Evolutionary conservation across 2,888 invertebrate species (phyloP).

Genomic region (Blastobasis adustella): DNA sequence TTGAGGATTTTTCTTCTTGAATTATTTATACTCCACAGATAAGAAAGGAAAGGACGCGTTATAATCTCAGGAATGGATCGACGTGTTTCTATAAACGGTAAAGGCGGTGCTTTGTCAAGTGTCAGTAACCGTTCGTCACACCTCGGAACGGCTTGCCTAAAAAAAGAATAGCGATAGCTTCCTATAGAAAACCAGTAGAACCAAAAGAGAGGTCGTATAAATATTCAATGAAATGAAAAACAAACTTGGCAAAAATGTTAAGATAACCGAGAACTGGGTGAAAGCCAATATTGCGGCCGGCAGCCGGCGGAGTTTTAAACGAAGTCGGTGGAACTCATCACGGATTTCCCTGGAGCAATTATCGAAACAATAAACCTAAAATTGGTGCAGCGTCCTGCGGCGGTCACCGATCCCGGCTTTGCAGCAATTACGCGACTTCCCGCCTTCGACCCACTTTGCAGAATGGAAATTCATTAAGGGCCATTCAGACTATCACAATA

Average conservation of each 20-base stretch:
- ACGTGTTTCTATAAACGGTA: neutral
- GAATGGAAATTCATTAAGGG: constrained; percentile 67
- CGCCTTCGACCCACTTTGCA: constrained; percentile 54
- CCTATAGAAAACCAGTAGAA: too few relatives aligned
- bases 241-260: constrained; percentile 5
- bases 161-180: neutral
- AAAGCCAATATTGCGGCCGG: constrained; percentile 30
- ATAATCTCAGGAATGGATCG: constrained; percentile 9
- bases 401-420: constrained; percentile 59
- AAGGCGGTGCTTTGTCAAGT: constrained; percentile 6
- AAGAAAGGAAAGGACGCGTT: constrained; percentile 12
- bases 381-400: constrained; percentile 56
- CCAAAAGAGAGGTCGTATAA: neutral
- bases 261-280: constrained; percentile 4
- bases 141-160: neutral
- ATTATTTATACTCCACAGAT: constrained; percentile 22
- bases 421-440: constrained; percentile 58
- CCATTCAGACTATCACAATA: constrained; percentile 68
- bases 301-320: constrained; percentile 37
- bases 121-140: constrained; percentile 13
- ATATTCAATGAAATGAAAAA: constrained; percentile 8
- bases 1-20: constrained; percentile 40
- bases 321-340: constrained; percentile 35
- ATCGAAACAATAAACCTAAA: constrained; percentile 70
- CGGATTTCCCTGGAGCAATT: constrained; percentile 60